These are phyloP conservation scores for Meloidogyne exigua DNA, from an alignment of 1,140 invertebrate species.

Conservation along the genomic window DNA sequence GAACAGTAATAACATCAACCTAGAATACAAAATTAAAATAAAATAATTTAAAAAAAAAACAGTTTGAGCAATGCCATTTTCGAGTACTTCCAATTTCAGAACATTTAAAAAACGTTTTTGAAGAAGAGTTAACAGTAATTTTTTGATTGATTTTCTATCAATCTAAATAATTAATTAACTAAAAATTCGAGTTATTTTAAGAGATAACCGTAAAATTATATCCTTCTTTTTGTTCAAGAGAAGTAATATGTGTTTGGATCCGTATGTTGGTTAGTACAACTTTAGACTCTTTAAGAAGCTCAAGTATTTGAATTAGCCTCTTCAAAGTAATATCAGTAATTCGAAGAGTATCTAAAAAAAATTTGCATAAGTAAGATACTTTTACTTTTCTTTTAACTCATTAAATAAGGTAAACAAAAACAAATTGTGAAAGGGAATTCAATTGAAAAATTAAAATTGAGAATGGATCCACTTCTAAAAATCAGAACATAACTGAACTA, in stretches of 20 bases:
- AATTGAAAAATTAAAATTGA: too few relatives aligned
- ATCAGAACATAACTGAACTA: too few relatives aligned
- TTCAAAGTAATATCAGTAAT: constrained; percentile 53
- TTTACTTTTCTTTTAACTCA: too few relatives aligned
- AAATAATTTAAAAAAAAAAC: constrained; percentile 24
- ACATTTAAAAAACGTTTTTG: constrained; percentile 35
- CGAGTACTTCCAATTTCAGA: constrained; percentile 34
- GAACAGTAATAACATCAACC: constrained; percentile 41
- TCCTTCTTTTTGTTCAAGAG: constrained; percentile 42
- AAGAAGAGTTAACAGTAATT: constrained; percentile 51
- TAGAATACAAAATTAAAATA: constrained; percentile 9
- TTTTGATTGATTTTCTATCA: constrained; percentile 59
- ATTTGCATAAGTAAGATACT: too few relatives aligned
- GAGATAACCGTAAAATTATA: constrained; percentile 45
- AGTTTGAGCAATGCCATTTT: constrained; percentile 34
- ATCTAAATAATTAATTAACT: constrained; percentile 43
- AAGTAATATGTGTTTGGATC: constrained; percentile 37
- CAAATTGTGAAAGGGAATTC: too few relatives aligned
- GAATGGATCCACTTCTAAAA: too few relatives aligned
- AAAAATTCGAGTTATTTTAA: background rate
- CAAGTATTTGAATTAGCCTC: constrained; percentile 44
- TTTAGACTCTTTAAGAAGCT: constrained; percentile 33
- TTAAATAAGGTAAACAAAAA: too few relatives aligned
- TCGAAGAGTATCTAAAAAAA: constrained; percentile 50
- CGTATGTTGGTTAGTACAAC: constrained; percentile 49